Evolutionary conservation across 2,113 vertebrate genomes (phyloP), one percentile per base, ranked within the genome.

Genomic region (Poicephalus meyeri): DNA sequence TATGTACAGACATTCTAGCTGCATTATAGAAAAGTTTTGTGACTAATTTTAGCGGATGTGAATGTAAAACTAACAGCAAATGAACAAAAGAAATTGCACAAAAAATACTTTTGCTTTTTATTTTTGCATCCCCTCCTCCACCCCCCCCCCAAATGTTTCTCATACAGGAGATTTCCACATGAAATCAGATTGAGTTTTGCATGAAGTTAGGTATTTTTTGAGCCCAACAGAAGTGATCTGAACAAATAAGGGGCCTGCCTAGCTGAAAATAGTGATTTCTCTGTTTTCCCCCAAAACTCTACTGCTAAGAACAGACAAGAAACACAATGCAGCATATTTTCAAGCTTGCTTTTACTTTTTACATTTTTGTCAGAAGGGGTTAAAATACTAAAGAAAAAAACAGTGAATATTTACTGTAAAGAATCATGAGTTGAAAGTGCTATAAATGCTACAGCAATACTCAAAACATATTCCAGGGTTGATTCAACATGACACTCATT

Each of bases 81-180:
- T 7, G 16, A 5, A 26, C 16, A 33, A 55, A 37, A 74, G 6
- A 66, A 71, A 37, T 7, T 2, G 9, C 24, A 66, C 7, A 73
- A 41, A 52, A 77, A 8, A 2, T 9, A 68, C 5, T 29, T 73
- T 49, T n/a, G 13, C 31, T 58, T 47, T 23, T 66, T 46, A 25
- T 29, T 33, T 42, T 83, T 64, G 5, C 10, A 35, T 47, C 12
- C 2, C 21, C n/a, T 4, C 33, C 55, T 15, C 28, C 28, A 7
- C 20, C 5, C 8, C 6, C 13, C 9, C 3, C 3, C 1, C 5
- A 11, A 47, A 46, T 2, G 3, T 39, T 71, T n/a, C 13, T 44
- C 19, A 65, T 4, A 3, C 33, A 33, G 17, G 49, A 28, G 5
- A 13, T 12, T 89, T 66, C 21, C 37, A n/a, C 10, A 6, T 21